Conservation (phyloP, 2,113 vertebrate species). For the Ciconia boyciana region DNA sequence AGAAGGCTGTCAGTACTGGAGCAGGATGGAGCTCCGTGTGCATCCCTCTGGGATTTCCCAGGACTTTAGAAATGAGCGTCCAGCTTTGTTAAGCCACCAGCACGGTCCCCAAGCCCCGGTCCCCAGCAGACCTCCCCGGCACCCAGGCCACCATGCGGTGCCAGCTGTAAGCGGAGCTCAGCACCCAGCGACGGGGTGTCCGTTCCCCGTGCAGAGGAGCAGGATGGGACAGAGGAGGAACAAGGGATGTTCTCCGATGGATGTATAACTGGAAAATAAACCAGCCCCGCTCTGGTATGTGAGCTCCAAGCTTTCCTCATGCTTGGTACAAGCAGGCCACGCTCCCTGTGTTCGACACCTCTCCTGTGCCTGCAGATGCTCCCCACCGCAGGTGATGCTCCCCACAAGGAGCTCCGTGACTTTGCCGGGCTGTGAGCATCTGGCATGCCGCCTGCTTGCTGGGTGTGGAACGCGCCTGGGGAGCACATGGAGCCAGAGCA, state of each 20-base stretch:
- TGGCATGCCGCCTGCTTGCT: fast-evolving
- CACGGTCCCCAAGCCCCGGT: fast-evolving
- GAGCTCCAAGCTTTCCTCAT: background rate
- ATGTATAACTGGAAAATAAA: background rate
- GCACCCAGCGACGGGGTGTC: background rate
- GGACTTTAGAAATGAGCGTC: background rate
- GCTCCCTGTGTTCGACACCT: fast-evolving
- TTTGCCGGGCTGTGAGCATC: fast-evolving
- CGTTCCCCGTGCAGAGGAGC: background rate
- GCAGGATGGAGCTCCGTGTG: background rate
- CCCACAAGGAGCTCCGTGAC: fast-evolving
- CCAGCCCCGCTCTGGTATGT: fast-evolving
- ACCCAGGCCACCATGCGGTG: background rate
- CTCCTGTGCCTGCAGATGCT: background rate
- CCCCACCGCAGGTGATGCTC: background rate
- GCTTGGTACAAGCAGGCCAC: fast-evolving
- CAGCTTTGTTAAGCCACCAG: background rate
- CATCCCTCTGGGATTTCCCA: background rate
- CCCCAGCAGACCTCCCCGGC: background rate
- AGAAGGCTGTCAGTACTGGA: background rate
- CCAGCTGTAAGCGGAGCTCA: background rate
- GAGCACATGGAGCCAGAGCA: fast-evolving
- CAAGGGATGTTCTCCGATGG: background rate
- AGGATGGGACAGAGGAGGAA: background rate
- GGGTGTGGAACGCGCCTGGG: background rate